Conservation (phyloP, 2,888 invertebrate genomes). For the Drosophila greeni region DNA sequence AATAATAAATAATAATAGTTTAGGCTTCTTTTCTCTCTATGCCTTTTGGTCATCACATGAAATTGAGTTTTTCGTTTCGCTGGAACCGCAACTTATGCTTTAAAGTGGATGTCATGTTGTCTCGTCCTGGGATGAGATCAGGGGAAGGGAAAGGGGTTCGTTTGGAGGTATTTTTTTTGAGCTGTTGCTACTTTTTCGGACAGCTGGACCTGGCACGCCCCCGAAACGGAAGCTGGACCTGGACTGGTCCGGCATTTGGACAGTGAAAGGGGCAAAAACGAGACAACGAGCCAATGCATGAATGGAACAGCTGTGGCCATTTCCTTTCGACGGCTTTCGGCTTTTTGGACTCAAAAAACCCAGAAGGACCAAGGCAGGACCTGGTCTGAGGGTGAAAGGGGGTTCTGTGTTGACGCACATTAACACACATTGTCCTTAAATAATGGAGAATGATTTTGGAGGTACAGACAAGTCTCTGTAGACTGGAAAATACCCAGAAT, state of each 20-base stretch:
- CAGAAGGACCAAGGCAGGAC: slow-evolving; percentile 15
- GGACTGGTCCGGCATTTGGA: background rate
- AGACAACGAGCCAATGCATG: slow-evolving; percentile 39
- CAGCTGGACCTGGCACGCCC: slow-evolving; percentile 27
- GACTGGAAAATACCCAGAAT: slow-evolving; percentile 4
- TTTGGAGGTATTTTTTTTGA: slow-evolving; percentile 15
- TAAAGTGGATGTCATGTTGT: slow-evolving; percentile 68
- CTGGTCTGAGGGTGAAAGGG: slow-evolving; percentile 20
- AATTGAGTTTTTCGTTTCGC: slow-evolving; percentile 66
- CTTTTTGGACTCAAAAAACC: slow-evolving; percentile 31
- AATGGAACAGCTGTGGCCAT: slow-evolving; percentile 72
- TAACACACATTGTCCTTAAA: slow-evolving; percentile 71
- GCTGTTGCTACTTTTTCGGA: slow-evolving; percentile 9
- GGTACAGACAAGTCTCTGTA: background rate
- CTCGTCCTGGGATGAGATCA: background rate
- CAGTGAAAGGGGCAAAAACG: slow-evolving; percentile 47
- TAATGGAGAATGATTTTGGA: slow-evolving; percentile 19
- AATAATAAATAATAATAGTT: too few relatives aligned
- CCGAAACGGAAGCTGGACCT: slow-evolving; percentile 7
- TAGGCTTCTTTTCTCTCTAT: background rate
- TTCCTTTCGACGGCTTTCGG: slow-evolving; percentile 62
- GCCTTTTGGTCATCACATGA: slow-evolving; percentile 4
- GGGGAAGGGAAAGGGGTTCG: slow-evolving; percentile 2
- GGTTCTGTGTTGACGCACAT: slow-evolving; percentile 56
- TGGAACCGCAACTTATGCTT: slow-evolving; percentile 75